Percentiles rank a stretch among this genome's conserved stretches.
Conservation (phyloP, 1,140 invertebrate species). For the Neodiprion virginianus region DNA sequence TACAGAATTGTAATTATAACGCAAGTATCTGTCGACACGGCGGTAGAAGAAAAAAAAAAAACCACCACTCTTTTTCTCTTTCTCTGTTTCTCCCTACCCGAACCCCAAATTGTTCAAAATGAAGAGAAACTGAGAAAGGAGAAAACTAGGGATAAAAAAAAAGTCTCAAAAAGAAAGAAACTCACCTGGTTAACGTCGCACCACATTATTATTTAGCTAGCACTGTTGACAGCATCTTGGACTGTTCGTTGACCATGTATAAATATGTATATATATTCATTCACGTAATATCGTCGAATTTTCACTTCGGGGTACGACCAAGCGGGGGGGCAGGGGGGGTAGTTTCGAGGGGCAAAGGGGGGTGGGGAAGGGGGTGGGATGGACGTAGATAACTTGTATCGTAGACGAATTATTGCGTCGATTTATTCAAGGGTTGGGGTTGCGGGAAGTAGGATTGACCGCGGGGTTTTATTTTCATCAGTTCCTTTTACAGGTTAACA, state of each 20-base stretch:
- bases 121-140: conserved; percentile 2
- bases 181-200: conserved; percentile 63
- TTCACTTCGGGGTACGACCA: not conserved
- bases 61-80: not conserved
- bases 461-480: too few relatives aligned
- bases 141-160: conserved; percentile 11
- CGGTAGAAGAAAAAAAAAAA: conserved; percentile 12
- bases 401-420: too few relatives aligned
- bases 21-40: not conserved
- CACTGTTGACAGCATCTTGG: conserved; percentile 60
- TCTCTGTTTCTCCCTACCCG: not conserved
- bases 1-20: too few relatives aligned
- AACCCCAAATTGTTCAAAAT: not conserved
- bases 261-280: not conserved
- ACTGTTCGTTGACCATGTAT: conserved; percentile 52
- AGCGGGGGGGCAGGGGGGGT: too few relatives aligned
- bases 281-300: not conserved
- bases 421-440: too few relatives aligned
- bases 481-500: too few relatives aligned
- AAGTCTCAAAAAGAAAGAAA: conserved; percentile 27
- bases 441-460: too few relatives aligned
- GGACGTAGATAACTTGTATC: too few relatives aligned
- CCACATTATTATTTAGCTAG: conserved; percentile 63
- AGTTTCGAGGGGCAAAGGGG: too few relatives aligned
- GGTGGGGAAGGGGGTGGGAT: too few relatives aligned